A percentile compares a stretch with the other conserved stretches of the same genome.
These are phyloP conservation scores for Halcyon badia DNA, from an alignment of 2,797 vertebrate species.

Conservation along the genomic window DNA sequence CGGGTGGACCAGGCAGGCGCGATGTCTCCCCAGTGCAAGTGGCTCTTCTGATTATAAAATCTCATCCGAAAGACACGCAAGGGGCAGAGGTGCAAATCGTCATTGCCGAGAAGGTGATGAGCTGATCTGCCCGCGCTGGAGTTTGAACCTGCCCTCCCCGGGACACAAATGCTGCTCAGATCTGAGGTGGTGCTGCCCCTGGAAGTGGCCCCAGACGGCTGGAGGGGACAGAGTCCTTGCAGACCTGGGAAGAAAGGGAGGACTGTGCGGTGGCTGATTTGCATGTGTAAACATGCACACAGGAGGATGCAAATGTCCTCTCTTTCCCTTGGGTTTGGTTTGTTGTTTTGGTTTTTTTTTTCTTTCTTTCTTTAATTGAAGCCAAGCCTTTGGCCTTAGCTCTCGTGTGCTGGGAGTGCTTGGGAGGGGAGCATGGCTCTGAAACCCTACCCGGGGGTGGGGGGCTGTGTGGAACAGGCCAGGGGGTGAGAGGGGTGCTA, in stretches of 20 bases:
- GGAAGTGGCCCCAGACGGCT: background rate
- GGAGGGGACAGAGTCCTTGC: background rate
- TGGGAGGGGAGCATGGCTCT: background rate
- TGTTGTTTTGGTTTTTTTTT: background rate
- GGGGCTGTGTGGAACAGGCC: background rate
- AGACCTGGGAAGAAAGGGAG: background rate
- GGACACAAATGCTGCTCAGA: background rate
- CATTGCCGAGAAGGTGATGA: background rate
- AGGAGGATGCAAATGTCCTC: background rate
- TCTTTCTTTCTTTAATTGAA: background rate
- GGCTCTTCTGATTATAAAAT: fast-evolving
- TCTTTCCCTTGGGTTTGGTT: background rate
- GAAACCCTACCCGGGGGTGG: fast-evolving
- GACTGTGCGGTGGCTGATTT: background rate
- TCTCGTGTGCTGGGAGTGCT: background rate
- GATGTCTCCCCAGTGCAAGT: background rate
- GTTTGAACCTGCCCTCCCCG: background rate
- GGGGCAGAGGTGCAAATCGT: background rate
- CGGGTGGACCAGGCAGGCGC: fast-evolving
- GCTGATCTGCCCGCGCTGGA: fast-evolving
- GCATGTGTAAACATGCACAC: background rate
- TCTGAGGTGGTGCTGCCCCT: background rate
- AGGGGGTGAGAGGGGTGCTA: background rate
- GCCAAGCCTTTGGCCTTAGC: background rate
- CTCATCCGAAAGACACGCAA: fast-evolving